phyloP scores from a whole-genome alignment of 30 jellyfish, hydroid and myxozoan species.

The Chrysaora quinquecirrha region DNA sequence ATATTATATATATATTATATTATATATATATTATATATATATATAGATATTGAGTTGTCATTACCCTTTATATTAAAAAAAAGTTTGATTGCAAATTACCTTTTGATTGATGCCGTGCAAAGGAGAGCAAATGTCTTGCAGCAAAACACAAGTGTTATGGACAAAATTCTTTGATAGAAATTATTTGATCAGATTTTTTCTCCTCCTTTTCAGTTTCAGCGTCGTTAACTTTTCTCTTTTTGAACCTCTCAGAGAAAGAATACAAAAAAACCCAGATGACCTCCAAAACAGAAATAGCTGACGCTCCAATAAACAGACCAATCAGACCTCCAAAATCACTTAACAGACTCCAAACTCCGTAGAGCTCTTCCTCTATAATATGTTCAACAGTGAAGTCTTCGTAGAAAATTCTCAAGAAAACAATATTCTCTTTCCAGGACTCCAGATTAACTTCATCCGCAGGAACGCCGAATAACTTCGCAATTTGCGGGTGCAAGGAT shows the following conservation, averaged over 20 bases:
- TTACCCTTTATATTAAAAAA: too few species aligned
- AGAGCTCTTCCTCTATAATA: neutral
- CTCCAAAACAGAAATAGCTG: neutral
- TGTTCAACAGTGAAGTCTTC: conserved; percentile 15
- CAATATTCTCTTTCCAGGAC: conserved; percentile 1
- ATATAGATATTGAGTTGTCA: too few species aligned
- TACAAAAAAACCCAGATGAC: neutral
- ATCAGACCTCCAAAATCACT: conserved; percentile 56
- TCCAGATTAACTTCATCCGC: conserved; percentile 10
- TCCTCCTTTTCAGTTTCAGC: too few species aligned
- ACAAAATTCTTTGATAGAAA: too few species aligned
- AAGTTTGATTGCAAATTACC: too few species aligned
- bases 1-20: too few species aligned
- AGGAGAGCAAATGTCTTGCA: too few species aligned
- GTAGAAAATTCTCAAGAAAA: conserved; percentile 6
- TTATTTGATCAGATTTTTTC: too few species aligned
- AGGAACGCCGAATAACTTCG: conserved; percentile 1
- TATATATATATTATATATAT: too few species aligned
- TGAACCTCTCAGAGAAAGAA: neutral
- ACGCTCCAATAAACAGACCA: conserved; percentile 46
- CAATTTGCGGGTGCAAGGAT: conserved; percentile 3
- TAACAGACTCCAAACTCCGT: conserved; percentile 7
- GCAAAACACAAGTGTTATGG: too few species aligned
- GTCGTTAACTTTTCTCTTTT: too few species aligned
- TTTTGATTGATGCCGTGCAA: too few species aligned